Evolutionary conservation across 2,113 vertebrate genomes (phyloP).

Genomic region (Cervus canadensis): DNA sequence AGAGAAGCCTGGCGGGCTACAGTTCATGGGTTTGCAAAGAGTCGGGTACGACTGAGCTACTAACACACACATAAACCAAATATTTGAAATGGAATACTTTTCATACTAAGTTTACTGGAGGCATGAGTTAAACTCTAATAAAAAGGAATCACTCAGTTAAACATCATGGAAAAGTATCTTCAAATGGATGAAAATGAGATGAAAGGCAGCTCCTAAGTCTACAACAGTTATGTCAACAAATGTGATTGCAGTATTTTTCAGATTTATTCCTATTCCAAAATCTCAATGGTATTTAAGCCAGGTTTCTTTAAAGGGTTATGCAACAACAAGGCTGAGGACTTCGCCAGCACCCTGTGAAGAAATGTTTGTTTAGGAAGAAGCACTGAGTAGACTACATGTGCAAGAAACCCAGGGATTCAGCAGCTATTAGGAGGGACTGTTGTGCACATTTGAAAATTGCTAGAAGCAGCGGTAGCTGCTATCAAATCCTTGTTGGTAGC

Average conservation of each 20-base stretch:
- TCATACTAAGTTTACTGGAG: background rate
- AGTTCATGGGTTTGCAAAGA: background rate
- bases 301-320: background rate
- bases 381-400: background rate
- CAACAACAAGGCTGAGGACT: background rate
- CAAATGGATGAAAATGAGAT: background rate
- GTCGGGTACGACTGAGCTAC: fast-evolving
- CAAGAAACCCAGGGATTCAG: background rate
- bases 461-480: background rate
- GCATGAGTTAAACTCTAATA: background rate
- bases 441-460: background rate
- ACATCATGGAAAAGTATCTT: background rate
- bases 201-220: background rate
- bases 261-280: background rate
- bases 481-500: background rate
- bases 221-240: background rate
- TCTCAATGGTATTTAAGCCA: background rate
- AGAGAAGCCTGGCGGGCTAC: background rate
- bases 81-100: background rate
- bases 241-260: background rate
- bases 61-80: background rate
- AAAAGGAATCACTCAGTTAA: background rate
- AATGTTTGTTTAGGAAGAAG: background rate
- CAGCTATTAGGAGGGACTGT: background rate
- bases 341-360: background rate